These are phyloP conservation scores for Rhombomys opimus DNA, from an alignment of 2,113 vertebrate species.

Conservation along the genomic window DNA sequence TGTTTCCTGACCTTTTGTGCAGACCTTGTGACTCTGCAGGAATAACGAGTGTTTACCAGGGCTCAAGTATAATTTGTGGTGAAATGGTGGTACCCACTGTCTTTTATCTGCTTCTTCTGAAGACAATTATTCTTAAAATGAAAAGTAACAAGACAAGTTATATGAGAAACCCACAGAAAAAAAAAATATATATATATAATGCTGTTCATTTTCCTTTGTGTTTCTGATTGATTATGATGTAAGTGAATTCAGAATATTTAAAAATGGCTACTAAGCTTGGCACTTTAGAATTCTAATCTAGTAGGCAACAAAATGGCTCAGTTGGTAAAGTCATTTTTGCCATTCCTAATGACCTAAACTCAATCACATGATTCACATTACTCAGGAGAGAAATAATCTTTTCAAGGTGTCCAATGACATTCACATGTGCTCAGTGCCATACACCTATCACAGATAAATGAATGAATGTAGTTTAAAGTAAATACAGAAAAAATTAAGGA, in stretches of 20 bases:
- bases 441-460: not conserved
- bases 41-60: constrained; percentile 63
- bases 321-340: not conserved
- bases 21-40: not conserved
- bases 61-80: constrained; percentile 42
- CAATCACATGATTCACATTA: not conserved
- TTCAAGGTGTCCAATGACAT: not conserved
- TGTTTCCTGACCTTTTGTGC: constrained; percentile 47
- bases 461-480: not conserved
- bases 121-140: constrained; percentile 63
- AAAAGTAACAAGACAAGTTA: constrained; percentile 54
- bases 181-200: not conserved
- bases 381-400: not conserved
- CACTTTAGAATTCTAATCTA: not conserved
- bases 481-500: too few relatives aligned
- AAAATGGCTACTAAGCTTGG: not conserved
- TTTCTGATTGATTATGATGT: not conserved
- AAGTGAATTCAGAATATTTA: not conserved
- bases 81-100: not conserved
- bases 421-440: too few relatives aligned
- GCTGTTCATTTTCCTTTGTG: not conserved
- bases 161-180: not conserved
- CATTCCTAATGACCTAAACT: not conserved
- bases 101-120: constrained; percentile 20
- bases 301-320: too few relatives aligned